Conservation (phyloP, 1,140 invertebrate genomes). For the Sogatella furcifera region DNA sequence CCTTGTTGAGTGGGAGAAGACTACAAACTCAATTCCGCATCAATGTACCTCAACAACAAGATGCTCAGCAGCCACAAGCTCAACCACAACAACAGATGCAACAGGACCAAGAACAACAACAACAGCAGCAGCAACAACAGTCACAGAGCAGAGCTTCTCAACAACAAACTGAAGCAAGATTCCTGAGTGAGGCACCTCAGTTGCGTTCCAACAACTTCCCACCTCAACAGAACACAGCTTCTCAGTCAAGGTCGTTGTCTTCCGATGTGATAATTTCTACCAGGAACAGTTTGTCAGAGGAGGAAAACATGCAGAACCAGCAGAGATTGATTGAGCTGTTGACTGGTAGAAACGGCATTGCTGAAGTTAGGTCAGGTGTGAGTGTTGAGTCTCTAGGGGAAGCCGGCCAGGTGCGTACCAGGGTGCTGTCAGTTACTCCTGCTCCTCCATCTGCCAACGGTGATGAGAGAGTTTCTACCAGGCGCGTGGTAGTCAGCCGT, state of each 20-base stretch:
- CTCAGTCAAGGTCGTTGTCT: neutral
- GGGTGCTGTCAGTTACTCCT: slow-evolving; percentile 45
- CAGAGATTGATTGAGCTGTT: slow-evolving; percentile 38
- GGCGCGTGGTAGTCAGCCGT: slow-evolving; percentile 47
- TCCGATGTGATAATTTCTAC: slow-evolving; percentile 28
- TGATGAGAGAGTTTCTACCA: slow-evolving; percentile 45
- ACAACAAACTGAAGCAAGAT: neutral
- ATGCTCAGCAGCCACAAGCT: neutral
- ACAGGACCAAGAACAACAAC: neutral
- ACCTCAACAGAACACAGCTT: neutral
- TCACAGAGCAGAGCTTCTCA: neutral
- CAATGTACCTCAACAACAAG: neutral
- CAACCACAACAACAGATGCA: slow-evolving; percentile 11
- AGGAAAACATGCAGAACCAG: slow-evolving; percentile 37
- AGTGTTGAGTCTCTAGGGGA: slow-evolving; percentile 26
- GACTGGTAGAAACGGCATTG: slow-evolving; percentile 33
- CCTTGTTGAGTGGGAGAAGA: neutral
- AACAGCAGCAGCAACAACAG: neutral
- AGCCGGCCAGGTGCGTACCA: slow-evolving; percentile 32
- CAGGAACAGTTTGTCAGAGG: slow-evolving; percentile 16
- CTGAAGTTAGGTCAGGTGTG: slow-evolving; percentile 33
- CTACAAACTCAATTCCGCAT: neutral
- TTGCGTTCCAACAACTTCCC: neutral
- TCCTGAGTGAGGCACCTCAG: neutral
- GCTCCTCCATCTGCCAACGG: slow-evolving; percentile 38